A percentile compares a stretch with the other conserved stretches of the same genome.
Evolutionary conservation across 2,797 vertebrate genomes (phyloP).

Genomic region (Rachycentron canadum): DNA sequence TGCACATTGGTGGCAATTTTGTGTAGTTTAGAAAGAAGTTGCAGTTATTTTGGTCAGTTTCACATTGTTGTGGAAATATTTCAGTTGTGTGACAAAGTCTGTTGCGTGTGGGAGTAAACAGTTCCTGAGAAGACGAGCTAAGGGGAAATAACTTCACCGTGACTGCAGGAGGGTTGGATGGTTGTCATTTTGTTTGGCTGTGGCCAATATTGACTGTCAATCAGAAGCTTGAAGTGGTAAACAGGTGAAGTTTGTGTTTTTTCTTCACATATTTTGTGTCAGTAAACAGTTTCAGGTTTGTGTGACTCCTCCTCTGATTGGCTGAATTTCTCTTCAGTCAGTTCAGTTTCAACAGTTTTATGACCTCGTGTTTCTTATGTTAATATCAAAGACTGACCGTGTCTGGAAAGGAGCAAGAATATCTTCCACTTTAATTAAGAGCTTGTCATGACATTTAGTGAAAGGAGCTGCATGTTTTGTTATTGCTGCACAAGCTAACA

Average conservation of each 20-base stretch:
- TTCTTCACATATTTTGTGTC: not conserved
- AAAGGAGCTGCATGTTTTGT: too few relatives aligned
- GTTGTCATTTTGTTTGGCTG: not conserved
- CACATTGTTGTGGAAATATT: too few relatives aligned
- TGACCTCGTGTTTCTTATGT: too few relatives aligned
- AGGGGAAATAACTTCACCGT: not conserved
- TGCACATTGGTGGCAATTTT: not conserved
- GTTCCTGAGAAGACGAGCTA: not conserved
- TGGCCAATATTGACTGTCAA: too few relatives aligned
- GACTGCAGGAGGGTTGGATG: not conserved
- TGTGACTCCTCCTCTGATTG: too few relatives aligned
- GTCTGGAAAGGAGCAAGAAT: too few relatives aligned
- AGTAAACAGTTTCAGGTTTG: not conserved
- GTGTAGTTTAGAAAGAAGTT: not conserved
- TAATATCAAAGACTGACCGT: too few relatives aligned
- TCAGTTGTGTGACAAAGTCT: not conserved
- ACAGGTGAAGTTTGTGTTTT: not conserved
- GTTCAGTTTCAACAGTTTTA: too few relatives aligned
- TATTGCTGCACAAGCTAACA: too few relatives aligned
- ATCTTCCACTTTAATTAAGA: not conserved
- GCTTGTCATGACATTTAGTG: not conserved
- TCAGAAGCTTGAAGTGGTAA: not conserved
- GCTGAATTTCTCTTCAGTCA: not conserved
- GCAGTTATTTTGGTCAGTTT: too few relatives aligned
- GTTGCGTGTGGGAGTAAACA: not conserved